A percentile compares a stretch with the other conserved stretches of the same genome.
Conservation (phyloP, 1,140 invertebrate genomes). For the Laupala kohalensis region DNA sequence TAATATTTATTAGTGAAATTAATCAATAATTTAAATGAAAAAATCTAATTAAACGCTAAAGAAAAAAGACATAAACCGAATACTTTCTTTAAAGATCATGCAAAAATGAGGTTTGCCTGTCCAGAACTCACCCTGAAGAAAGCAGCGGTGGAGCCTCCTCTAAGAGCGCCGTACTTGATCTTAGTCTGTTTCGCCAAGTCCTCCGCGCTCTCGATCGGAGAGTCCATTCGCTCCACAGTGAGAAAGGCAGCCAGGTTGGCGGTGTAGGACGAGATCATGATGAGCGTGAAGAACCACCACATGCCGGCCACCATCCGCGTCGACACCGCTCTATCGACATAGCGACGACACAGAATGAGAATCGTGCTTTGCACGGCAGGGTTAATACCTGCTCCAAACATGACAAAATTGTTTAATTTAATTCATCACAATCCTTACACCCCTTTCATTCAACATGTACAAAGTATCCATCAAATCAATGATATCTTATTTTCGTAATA, state of each 20-base stretch:
- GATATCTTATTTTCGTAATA: no score
- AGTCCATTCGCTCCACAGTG: constrained; percentile 91
- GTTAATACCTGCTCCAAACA: no score
- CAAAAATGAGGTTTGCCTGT: no score
- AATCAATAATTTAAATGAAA: no score
- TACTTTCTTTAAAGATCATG: no score
- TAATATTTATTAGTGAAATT: no score
- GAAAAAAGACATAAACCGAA: no score
- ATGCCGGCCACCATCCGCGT: constrained; percentile 82
- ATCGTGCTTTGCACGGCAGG: background rate
- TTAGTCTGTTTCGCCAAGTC: constrained; percentile 92
- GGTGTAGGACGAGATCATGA: constrained; percentile 97
- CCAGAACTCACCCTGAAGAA: constrained; percentile 68
- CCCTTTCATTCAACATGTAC: background rate
- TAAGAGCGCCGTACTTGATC: constrained; percentile 91
- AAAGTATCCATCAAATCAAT: background rate
- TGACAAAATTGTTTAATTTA: background rate
- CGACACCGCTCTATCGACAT: constrained; percentile 16
- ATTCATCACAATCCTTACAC: background rate
- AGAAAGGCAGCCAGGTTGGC: constrained; percentile 95
- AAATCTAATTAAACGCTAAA: no score
- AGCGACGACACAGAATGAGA: no score
- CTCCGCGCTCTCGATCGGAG: constrained; percentile 89
- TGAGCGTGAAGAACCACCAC: constrained; percentile 97
- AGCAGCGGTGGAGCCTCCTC: constrained; percentile 79